Percentiles rank a stretch among this genome's conserved stretches.
Evolutionary conservation across 1,140 invertebrate genomes (phyloP).

Genomic region (Drosophila repleta): DNA sequence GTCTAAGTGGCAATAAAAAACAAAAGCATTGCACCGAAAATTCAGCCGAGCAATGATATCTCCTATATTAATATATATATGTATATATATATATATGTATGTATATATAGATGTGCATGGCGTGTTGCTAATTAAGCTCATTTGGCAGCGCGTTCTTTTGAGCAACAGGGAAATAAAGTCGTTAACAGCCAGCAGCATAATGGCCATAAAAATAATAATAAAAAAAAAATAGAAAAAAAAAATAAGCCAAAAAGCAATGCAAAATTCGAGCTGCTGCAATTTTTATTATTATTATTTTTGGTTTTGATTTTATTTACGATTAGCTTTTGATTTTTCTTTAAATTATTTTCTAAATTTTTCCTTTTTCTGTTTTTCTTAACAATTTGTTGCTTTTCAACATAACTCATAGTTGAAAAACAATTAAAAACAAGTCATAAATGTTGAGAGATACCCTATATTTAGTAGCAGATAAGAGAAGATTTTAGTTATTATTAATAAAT

Average conservation of each 20-base stretch:
- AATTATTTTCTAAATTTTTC: conserved; percentile 9
- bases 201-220: conserved; percentile 5
- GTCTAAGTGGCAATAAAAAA: conserved; percentile 77
- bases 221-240: conserved; percentile 20
- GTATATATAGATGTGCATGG: conserved; percentile 11
- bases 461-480: too few species aligned
- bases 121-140: conserved; percentile 78
- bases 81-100: neutral
- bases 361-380: conserved; percentile 49
- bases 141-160: conserved; percentile 54
- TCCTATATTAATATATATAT: neutral
- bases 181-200: conserved; percentile 31
- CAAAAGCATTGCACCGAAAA: conserved; percentile 68
- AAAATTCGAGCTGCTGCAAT: conserved; percentile 51
- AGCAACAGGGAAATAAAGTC: conserved; percentile 66
- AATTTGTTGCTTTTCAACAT: conserved; percentile 62
- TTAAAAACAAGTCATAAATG: conserved; percentile 31
- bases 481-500: neutral
- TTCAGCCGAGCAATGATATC: conserved; percentile 27
- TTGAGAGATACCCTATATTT: neutral
- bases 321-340: conserved; percentile 8
- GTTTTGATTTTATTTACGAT: conserved; percentile 43
- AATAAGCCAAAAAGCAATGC: conserved; percentile 33
- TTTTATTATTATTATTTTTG: conserved; percentile 31
- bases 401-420: conserved; percentile 41